Evolutionary conservation across 2,888 invertebrate species (phyloP), one percentile per base, ranked within the genome.

Genomic region (Entomobrya multifasciata): DNA sequence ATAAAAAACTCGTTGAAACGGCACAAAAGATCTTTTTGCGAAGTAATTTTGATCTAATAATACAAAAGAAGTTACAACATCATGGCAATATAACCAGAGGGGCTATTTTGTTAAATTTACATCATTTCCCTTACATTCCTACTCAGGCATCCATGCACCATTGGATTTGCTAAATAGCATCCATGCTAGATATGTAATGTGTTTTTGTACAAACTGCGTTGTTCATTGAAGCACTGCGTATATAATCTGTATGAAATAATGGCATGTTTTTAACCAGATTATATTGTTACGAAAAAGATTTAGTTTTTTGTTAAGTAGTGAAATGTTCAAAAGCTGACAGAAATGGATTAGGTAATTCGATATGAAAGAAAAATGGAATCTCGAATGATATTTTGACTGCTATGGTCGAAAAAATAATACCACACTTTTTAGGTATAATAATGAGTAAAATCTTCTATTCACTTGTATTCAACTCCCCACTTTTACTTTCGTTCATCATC

Each of bases 41-140:
- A n/a, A 62, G 20, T 41, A 41, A 65, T 65, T 65, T 65, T 65
- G 36, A 65, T 65, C 17, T 65, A 65, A 65, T 65, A 65, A 65
- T 36, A 13, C n/a, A 20, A 41, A 65, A 20, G 20, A 65, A 65
- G 36, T 36, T 36, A 36, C 17, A 65, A 41, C 36, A 62, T 41
- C 17, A 41, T 36, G 8, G 36, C 36, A 36, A 6, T 36, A 36
- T 36, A 36, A 36, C 36, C 36, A 36, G 36, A 36, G 36, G 36
- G 36, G 4, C 27, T 27, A 15, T 60, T 1, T 44, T 11, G 44
- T 5, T 13, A 15, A 47, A n/a, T 47, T 47, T n/a, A 13, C 47
- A 47, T 8, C 15, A 47, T 47, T 47, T 47, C 47, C 10, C 47
- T 47, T 47, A 47, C 47, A 47, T n/a, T n/a, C n/a, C n/a, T n/a